Evolutionary conservation across 2,888 invertebrate species (phyloP).

Genomic region (Scaptodrosophila latifasciaeformis): DNA sequence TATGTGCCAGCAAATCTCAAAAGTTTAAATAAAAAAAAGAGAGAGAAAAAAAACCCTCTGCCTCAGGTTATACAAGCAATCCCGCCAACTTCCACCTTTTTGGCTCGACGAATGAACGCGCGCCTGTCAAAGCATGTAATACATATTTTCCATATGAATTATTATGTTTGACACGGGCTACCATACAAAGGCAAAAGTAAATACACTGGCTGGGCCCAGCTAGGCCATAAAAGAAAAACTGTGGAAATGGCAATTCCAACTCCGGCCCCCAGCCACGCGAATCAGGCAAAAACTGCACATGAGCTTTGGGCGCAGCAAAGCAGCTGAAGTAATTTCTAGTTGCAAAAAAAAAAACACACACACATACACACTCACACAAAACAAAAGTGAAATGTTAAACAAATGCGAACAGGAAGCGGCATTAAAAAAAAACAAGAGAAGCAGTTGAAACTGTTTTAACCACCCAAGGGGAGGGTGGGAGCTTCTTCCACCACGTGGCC

Average conservation of each 20-base stretch:
- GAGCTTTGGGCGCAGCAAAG: no score
- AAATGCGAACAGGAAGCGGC: conserved; percentile 42
- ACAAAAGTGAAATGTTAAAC: conserved; percentile 16
- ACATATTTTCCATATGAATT: conserved; percentile 31
- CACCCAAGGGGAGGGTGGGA: no score
- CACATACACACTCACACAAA: no score
- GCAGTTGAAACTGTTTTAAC: no score
- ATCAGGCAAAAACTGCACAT: no score
- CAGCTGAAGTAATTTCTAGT: no score
- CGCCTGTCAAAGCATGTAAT: conserved; percentile 2
- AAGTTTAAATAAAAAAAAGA: conserved; percentile 38
- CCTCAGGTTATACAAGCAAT: conserved; percentile 4
- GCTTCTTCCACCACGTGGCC: no score
- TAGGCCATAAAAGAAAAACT: no score
- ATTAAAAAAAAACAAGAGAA: conserved; percentile 32
- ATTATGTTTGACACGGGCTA: conserved; percentile 24
- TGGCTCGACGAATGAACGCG: neutral
- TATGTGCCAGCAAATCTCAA: conserved; percentile 42
- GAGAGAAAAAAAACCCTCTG: conserved; percentile 14
- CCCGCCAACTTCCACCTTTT: no score
- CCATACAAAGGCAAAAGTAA: conserved; percentile 22
- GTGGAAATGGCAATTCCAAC: no score
- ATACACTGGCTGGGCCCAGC: conserved; percentile 14
- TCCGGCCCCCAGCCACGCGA: no score
- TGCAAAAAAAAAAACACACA: no score